phyloP scores from a whole-genome alignment of 1,140 invertebrate species.

The Phenacoccus solenopsis region DNA sequence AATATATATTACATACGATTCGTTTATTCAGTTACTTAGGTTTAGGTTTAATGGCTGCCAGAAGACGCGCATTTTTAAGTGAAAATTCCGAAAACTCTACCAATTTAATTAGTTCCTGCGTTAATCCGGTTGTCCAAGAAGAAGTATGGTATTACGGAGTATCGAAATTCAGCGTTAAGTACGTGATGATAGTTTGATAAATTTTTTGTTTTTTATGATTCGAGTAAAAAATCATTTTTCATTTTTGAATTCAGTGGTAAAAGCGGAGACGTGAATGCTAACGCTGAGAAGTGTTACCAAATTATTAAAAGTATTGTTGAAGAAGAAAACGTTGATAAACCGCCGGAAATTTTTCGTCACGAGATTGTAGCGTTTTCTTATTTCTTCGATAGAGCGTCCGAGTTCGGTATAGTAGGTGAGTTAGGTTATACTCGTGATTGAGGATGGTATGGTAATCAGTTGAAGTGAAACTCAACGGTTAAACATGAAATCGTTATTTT shows the following conservation, averaged over 20 bases:
- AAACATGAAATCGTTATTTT: no score
- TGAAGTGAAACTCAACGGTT: neutral
- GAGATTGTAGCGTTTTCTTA: constrained; percentile 80
- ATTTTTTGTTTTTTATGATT: constrained; percentile 18
- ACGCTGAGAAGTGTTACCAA: constrained; percentile 19
- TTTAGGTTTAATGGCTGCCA: constrained; percentile 75
- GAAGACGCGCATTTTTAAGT: constrained; percentile 57
- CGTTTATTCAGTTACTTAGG: constrained; percentile 62
- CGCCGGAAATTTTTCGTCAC: constrained; percentile 45
- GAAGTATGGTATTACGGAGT: constrained; percentile 48
- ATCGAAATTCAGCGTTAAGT: constrained; percentile 44
- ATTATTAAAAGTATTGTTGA: constrained; percentile 21
- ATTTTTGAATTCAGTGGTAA: constrained; percentile 15
- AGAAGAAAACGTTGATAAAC: constrained; percentile 34
- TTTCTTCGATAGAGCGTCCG: constrained; percentile 80
- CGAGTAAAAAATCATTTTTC: neutral
- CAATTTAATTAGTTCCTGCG: constrained; percentile 50
- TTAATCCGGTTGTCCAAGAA: constrained; percentile 60
- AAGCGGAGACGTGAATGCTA: constrained; percentile 1
- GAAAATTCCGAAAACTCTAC: constrained; percentile 36
- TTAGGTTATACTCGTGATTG: constrained; percentile 18
- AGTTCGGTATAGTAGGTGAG: constrained; percentile 59
- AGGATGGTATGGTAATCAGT: neutral
- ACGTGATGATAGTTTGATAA: no score
- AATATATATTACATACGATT: neutral